Conservation (phyloP, 2,113 vertebrate species). For the Gymnogyps californianus region DNA sequence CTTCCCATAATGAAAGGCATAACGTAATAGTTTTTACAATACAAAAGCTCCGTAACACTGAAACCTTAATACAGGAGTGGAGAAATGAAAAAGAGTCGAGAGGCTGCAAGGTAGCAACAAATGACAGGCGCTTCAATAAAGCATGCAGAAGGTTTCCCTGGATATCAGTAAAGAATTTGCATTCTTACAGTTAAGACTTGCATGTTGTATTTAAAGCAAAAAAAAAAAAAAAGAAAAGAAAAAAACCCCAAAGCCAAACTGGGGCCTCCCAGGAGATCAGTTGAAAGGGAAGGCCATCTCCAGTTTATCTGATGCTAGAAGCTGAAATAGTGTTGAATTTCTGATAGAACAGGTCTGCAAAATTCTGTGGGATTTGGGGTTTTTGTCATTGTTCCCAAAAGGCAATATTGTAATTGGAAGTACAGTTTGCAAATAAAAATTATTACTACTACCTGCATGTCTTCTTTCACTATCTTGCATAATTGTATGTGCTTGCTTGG, state of each 20-base stretch:
- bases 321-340: not conserved
- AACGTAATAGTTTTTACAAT: not conserved
- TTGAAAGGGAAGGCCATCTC: not conserved
- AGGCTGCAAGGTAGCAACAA: not conserved
- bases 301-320: not conserved
- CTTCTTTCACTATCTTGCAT: not conserved
- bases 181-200: not conserved
- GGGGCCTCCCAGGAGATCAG: not conserved
- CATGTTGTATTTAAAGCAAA: not conserved
- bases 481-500: not conserved
- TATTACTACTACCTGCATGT: not conserved
- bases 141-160: not conserved
- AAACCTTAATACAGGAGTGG: not conserved
- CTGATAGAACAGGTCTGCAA: not conserved
- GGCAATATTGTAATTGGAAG: not conserved
- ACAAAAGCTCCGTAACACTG: not conserved
- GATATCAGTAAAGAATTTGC: not conserved
- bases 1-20: not conserved
- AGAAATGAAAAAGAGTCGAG: not conserved
- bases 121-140: not conserved
- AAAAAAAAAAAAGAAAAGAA: too few relatives aligned
- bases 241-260: not conserved
- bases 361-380: not conserved
- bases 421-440: constrained; percentile 35
- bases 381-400: not conserved